Percentiles rank a stretch among this genome's conserved stretches.
Evolutionary conservation across 37 sponge, comb jelly and placozoan species (phyloP).

Genomic region (Beroe ovata): DNA sequence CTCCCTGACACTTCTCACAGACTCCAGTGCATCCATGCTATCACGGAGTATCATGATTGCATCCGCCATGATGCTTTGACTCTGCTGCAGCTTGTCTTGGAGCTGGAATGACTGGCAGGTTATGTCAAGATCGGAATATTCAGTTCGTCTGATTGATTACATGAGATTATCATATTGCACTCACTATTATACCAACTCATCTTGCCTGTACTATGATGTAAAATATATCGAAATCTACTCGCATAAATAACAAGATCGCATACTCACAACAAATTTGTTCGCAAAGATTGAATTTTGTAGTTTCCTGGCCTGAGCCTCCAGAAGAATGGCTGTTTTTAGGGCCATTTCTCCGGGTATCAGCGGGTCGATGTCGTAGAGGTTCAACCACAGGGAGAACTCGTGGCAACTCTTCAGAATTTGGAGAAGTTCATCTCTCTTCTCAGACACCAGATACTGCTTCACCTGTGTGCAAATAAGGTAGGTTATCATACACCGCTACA

Average conservation of each 20-base stretch:
- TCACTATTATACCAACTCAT: no score
- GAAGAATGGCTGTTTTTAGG: conserved; percentile 68
- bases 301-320: conserved; percentile 71
- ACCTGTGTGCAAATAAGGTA: no score
- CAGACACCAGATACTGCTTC: conserved; percentile 24
- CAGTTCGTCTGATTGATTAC: no score
- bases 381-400: conserved; percentile 51
- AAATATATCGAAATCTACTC: no score
- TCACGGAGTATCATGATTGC: conserved; percentile 9
- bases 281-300: background rate
- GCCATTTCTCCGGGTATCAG: conserved; percentile 70
- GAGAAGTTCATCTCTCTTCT: background rate
- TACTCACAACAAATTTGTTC: background rate
- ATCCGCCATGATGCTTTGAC: background rate
- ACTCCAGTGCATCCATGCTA: conserved; percentile 27
- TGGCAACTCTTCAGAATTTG: background rate
- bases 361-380: conserved; percentile 72
- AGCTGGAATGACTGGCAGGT: no score
- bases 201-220: no score
- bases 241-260: no score
- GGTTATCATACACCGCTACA: no score
- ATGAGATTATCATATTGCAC: no score
- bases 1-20: background rate
- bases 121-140: no score
- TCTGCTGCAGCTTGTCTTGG: background rate